A percentile compares a stretch with the other conserved stretches of the same genome.
Evolutionary conservation across 2,113 vertebrate species (phyloP).

Genomic region (Leucosticte australis): DNA sequence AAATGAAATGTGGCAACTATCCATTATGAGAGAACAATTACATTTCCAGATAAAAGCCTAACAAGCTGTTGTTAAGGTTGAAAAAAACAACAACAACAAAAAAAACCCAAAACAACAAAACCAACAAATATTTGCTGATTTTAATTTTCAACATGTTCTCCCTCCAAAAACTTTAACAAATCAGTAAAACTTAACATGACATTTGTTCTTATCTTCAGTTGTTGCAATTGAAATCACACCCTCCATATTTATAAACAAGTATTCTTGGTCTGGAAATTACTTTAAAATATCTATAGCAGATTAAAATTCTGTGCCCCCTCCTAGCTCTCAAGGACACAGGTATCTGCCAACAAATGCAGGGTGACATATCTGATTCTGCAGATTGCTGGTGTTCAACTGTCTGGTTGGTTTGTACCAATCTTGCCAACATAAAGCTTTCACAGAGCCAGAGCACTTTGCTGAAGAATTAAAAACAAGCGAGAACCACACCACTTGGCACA

Average conservation of each 20-base stretch:
- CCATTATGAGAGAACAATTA: background rate
- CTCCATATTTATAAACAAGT: background rate
- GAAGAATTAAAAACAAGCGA: conserved; percentile 11
- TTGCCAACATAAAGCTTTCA: conserved; percentile 18
- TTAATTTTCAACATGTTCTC: background rate
- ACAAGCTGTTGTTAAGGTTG: background rate
- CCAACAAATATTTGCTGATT: background rate
- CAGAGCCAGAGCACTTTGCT: background rate
- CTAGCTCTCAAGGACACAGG: background rate
- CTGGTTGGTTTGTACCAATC: background rate
- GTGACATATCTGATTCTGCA: background rate
- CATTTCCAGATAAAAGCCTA: conserved; percentile 9
- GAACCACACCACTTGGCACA: background rate
- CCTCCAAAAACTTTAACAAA: conserved; percentile 5
- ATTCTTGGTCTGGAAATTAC: background rate
- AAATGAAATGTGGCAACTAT: background rate
- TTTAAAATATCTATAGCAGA: background rate
- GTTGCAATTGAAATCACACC: background rate
- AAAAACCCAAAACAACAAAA: background rate
- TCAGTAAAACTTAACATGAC: background rate
- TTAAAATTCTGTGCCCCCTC: background rate
- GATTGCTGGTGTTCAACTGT: background rate
- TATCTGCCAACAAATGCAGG: background rate
- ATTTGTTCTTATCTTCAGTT: background rate
- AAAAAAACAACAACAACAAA: background rate